phyloP scores from a whole-genome alignment of 2,113 vertebrate species.

The Melospiza melodia region DNA sequence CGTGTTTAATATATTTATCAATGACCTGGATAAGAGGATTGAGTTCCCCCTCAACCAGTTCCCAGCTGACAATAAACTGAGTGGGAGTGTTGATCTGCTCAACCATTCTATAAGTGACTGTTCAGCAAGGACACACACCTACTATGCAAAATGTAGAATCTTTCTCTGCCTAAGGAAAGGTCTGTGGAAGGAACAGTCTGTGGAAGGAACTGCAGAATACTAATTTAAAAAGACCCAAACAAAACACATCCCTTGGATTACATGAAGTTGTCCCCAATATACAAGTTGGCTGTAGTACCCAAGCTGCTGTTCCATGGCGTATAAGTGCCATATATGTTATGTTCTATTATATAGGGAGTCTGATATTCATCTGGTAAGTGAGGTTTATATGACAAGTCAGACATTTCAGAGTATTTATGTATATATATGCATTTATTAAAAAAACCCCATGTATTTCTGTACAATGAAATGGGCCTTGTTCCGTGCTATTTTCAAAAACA shows the following conservation, averaged over 20 bases:
- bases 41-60: background rate
- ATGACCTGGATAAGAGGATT: background rate
- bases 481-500: background rate
- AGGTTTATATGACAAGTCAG: background rate
- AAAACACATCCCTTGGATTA: background rate
- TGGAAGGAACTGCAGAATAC: background rate
- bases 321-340: too few species aligned
- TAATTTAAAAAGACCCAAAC: background rate
- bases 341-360: background rate
- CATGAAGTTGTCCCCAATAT: background rate
- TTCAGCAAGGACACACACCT: background rate
- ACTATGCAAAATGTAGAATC: background rate
- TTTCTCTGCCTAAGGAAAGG: background rate
- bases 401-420: background rate
- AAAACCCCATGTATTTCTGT: accelerated
- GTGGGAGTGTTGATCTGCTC: background rate
- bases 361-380: background rate
- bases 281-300: background rate
- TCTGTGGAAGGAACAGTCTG: background rate
- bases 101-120: background rate
- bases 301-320: background rate
- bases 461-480: background rate
- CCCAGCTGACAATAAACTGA: background rate
- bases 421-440: background rate
- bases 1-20: background rate